Conservation (phyloP, 2,113 vertebrate species). For the Pygoscelis adeliae region DNA sequence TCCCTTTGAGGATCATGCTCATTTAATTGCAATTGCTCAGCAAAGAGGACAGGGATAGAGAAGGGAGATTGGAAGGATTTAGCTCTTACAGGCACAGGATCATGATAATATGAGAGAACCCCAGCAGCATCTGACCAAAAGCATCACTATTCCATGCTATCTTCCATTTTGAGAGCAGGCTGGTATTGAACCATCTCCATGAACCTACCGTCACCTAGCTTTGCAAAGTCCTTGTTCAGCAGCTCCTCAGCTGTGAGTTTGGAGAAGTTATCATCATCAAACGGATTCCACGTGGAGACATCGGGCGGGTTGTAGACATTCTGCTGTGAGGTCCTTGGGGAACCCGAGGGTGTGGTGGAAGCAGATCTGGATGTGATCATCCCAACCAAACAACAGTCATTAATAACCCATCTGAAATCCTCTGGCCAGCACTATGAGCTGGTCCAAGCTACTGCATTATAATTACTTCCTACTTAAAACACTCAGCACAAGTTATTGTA, state of each 20-base stretch:
- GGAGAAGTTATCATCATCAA: conserved; percentile 97
- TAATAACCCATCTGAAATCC: neutral
- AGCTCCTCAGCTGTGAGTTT: conserved; percentile 97
- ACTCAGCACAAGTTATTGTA: neutral
- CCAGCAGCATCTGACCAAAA: neutral
- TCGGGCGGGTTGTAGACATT: conserved; percentile 82
- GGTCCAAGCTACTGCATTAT: neutral
- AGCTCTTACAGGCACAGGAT: neutral
- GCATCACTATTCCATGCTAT: neutral
- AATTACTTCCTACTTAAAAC: neutral
- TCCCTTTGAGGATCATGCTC: neutral
- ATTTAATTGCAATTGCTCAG: neutral
- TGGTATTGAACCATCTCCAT: neutral
- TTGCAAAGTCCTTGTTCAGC: conserved; percentile 97
- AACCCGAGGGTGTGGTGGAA: conserved; percentile 94
- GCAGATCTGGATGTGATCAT: conserved; percentile 83
- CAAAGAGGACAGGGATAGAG: neutral
- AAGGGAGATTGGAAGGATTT: neutral
- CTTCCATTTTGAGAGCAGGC: neutral
- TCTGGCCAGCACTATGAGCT: neutral
- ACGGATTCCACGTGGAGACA: conserved; percentile 91
- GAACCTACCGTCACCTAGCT: conserved; percentile 87
- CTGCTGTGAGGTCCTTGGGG: conserved; percentile 82
- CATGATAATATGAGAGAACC: accelerated
- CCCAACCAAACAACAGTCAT: conserved; percentile 27